These are phyloP conservation scores for Ypsolopha sequella DNA, from an alignment of 2,888 invertebrate species.

Conservation along the genomic window DNA sequence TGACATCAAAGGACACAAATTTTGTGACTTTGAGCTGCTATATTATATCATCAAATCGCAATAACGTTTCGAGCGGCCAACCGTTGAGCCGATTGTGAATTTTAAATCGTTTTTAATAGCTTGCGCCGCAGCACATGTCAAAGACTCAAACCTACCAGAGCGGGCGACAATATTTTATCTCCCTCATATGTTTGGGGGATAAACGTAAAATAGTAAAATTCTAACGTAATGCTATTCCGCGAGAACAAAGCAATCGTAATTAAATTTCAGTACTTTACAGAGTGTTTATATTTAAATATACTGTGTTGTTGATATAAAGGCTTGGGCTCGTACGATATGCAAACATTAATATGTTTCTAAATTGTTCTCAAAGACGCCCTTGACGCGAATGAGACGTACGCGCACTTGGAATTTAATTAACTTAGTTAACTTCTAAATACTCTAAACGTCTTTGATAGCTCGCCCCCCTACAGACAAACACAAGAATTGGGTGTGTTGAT, in stretches of 20 bases:
- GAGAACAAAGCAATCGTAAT: constrained; percentile 41
- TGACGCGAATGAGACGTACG: constrained; percentile 58
- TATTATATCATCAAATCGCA: constrained; percentile 54
- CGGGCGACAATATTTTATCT: constrained; percentile 37
- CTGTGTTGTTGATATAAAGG: constrained; percentile 30
- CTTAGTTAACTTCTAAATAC: constrained; percentile 69
- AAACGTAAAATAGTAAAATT: background rate
- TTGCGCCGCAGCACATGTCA: constrained; percentile 27
- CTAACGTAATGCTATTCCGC: constrained; percentile 5
- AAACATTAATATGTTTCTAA: constrained; percentile 57
- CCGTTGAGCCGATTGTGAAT: constrained; percentile 62
- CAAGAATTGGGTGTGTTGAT: constrained; percentile 41
- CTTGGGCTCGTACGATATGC: constrained; percentile 54
- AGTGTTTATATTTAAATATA: constrained; percentile 8
- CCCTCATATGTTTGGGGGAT: background rate
- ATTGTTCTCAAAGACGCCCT: constrained; percentile 61
- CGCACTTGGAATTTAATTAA: constrained; percentile 67
- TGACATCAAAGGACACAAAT: constrained; percentile 42
- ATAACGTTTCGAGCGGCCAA: constrained; percentile 37
- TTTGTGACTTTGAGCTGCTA: constrained; percentile 40
- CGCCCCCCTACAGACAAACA: constrained; percentile 27
- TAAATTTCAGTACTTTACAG: constrained; percentile 25
- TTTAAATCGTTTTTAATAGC: constrained; percentile 66
- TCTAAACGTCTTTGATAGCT: constrained; percentile 68
- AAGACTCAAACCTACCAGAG: constrained; percentile 29